Base-by-base conservation (phyloP, 2,888 invertebrate genomes). In the Caenorhabditis virilis region DNA sequence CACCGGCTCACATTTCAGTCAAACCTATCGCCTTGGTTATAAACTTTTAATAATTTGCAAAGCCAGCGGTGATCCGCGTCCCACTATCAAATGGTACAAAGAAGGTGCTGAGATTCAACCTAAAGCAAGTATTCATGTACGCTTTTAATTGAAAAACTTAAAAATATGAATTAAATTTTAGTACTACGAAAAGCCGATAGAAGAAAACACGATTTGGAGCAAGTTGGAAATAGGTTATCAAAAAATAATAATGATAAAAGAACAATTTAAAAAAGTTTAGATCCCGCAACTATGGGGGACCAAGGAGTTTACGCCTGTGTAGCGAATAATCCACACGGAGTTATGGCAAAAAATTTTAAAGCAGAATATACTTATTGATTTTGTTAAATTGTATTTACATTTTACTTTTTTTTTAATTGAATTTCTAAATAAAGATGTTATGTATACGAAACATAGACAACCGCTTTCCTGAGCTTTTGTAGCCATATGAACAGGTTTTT, bases 61-160 rank as follows among this genome's bases (percentile, higher is more conserved):
- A 43, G 94, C 94, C 0, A 89, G 90, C 82, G 94, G 94, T 1
- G 89, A 89, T 70, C 94, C 94, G 0, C 86, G 92, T 42, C 94
- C 94, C 0, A 91, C 91, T 73, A 92, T 94, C 69, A 94, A 93
- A 20, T 95, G 94, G 94, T 92, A 91, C 84, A 95, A 94, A 84
- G 93, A 94, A 84, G 93, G 93, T 27, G 90, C 91, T 16, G 94
- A 95, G 85, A 90, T 94, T 82, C 92, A 91, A 23, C 78, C 80
- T 2, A 82, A 83, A 58, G 63, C 69, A 18, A 82, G 82, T 43
- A 76, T 74, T 27, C 80, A 82, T 63, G 81, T 82, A 22, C 65
- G 78, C 65, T 41, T 15, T 11, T 20, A 36, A n/a, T n/a, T n/a
- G n/a, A n/a, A n/a, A n/a, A n/a, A n/a, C n/a, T n/a, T n/a, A 16